Evolutionary conservation across 2,113 vertebrate species (phyloP).

Genomic region (Vanacampus margaritifer): DNA sequence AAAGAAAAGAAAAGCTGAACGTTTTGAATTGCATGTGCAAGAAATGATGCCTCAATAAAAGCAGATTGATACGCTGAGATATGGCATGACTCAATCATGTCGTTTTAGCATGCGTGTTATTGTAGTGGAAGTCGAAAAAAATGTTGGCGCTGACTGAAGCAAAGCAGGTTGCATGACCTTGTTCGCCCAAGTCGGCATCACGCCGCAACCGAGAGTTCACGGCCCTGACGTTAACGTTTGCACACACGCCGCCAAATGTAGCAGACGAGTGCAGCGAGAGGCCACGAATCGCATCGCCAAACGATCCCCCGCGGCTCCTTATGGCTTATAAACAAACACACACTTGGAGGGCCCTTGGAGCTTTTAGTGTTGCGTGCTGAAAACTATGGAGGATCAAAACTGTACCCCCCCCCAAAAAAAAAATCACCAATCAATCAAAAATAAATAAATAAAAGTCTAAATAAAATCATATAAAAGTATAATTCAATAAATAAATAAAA

Average conservation of each 20-base stretch:
- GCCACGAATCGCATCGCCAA: background rate
- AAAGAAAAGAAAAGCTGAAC: slow-evolving; percentile 8
- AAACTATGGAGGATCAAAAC: background rate
- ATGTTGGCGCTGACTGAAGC: background rate
- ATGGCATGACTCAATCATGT: slow-evolving; percentile 40
- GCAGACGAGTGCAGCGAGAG: background rate
- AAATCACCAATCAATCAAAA: no score
- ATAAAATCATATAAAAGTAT: no score
- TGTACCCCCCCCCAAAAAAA: no score
- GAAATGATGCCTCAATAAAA: slow-evolving; percentile 37
- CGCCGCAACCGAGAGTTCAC: background rate
- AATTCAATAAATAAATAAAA: no score
- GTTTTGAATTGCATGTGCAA: background rate
- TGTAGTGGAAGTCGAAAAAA: background rate
- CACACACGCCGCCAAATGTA: background rate
- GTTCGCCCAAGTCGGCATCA: background rate
- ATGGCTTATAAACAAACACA: background rate
- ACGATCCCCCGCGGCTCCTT: background rate
- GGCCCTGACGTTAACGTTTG: background rate
- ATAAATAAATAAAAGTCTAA: no score
- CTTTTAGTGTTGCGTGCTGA: background rate
- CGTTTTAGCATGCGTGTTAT: background rate
- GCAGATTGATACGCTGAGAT: slow-evolving; percentile 33
- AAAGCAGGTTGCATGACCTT: background rate
- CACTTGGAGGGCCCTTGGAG: background rate